Percentiles rank a stretch among this genome's conserved stretches.
phyloP scores from a whole-genome alignment of 2,113 vertebrate species.

The Lycocorax pyrrhopterus region DNA sequence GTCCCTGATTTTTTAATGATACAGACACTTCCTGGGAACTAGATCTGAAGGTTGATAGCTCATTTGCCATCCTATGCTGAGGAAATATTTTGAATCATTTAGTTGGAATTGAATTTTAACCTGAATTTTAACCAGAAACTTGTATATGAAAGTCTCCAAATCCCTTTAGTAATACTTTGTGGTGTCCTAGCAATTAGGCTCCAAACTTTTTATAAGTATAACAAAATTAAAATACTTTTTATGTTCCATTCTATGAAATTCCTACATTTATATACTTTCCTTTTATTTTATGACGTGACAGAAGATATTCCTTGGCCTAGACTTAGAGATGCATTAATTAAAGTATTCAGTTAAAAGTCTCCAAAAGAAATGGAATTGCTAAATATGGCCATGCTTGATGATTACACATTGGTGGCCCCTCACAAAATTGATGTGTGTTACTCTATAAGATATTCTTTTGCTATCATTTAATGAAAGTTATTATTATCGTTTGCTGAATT shows the following conservation, averaged over 20 bases:
- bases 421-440: not conserved
- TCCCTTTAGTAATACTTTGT: not conserved
- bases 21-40: not conserved
- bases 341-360: not conserved
- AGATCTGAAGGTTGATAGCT: not conserved
- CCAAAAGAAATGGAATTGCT: not conserved
- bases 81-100: not conserved
- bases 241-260: not conserved
- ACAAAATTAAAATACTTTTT: not conserved
- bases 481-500: not conserved
- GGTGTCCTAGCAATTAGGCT: not conserved
- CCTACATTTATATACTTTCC: not conserved
- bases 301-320: not conserved
- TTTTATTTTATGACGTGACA: not conserved
- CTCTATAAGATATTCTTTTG: not conserved
- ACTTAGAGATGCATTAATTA: not conserved
- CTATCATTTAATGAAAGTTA: not conserved
- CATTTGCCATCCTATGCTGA: not conserved
- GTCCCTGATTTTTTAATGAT: not conserved
- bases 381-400: not conserved
- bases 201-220: not conserved
- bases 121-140: not conserved
- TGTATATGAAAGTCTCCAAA: not conserved
- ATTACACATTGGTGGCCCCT: not conserved
- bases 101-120: not conserved